Evolutionary conservation across 2,888 invertebrate species (phyloP).

Genomic region (Dioctria linearis): DNA sequence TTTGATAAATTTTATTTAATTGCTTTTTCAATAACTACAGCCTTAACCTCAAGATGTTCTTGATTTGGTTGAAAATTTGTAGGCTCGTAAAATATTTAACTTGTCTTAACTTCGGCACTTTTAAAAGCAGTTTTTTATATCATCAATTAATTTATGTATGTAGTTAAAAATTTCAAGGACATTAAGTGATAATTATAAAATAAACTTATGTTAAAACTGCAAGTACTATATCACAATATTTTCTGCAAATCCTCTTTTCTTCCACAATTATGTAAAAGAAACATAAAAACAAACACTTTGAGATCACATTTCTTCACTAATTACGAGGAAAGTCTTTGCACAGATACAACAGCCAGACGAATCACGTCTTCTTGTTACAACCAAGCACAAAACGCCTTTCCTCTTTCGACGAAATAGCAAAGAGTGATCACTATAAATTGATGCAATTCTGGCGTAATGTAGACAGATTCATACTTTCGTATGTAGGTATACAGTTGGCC

Average conservation of each 20-base stretch:
- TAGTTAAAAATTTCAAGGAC: no score
- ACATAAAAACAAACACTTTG: not conserved
- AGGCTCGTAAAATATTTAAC: not conserved
- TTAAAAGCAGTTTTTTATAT: no score
- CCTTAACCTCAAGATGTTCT: not conserved
- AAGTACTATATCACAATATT: no score
- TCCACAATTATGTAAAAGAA: no score
- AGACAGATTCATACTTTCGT: conserved; percentile 4
- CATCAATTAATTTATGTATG: no score
- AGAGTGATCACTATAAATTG: conserved; percentile 12
- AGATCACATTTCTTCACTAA: conserved; percentile 31
- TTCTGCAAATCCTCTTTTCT: no score
- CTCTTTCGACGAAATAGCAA: not conserved
- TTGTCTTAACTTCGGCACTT: no score
- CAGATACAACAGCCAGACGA: conserved; percentile 11
- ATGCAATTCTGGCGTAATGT: conserved; percentile 43
- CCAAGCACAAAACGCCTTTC: conserved; percentile 1
- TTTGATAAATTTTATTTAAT: not conserved
- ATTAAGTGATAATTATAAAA: no score
- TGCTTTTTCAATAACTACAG: not conserved
- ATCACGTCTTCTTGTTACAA: conserved; percentile 12
- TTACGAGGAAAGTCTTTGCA: not conserved
- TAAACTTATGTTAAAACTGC: no score
- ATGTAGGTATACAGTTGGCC: not conserved
- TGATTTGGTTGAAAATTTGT: not conserved